Evolutionary conservation across 2,113 vertebrate species (phyloP), one percentile per base, ranked within the genome.

Genomic region (Myrmecophaga tridactyla): DNA sequence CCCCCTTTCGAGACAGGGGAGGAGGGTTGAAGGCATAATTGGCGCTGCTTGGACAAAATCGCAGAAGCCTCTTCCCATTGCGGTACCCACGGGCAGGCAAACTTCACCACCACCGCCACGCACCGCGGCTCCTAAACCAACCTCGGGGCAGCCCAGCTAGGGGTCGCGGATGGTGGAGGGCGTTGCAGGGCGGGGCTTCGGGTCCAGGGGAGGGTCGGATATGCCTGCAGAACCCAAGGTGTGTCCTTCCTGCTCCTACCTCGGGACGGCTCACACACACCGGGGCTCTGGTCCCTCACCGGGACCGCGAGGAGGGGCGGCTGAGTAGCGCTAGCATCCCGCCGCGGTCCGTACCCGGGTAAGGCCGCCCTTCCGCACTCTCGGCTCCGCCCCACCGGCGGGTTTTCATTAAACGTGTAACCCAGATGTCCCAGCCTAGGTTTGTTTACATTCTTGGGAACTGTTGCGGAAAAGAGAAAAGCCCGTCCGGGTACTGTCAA

Each of bases 391-490:
- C 90, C 73, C 14, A 17, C 43, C 25, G 63, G 18, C 4, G 34
- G 25, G 84, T 93, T 98, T 98, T 98, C 97, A 93, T 98, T 97
- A 98, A 99, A 99, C 98, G 98, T 98, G 98, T 98, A 99, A 99
- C 98, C 98, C 99, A 99, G 99, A 99, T 99, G 99, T 99, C 98
- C 94, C 86, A 96, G 98, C 95, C 98, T 98, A 86, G 98, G 98
- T 99, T 99, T 99, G 99, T 99, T 99, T 99, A 99, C 99, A 99
- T 99, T 99, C 98, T 98, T 98, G 97, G 93, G 98, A 97, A 97
- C 94, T 97, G 97, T 97, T 97, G 97, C 97, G 97, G 96, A 97
- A 97, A 97, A 98, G 96, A 10, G 34, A 36, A 23, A 6, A 3
- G 21, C 6, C 73, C 73, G 90, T 72, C 46, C 23, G 82, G 94